Evolutionary conservation across 2,888 invertebrate species (phyloP).

Genomic region (Sesia apiformis): DNA sequence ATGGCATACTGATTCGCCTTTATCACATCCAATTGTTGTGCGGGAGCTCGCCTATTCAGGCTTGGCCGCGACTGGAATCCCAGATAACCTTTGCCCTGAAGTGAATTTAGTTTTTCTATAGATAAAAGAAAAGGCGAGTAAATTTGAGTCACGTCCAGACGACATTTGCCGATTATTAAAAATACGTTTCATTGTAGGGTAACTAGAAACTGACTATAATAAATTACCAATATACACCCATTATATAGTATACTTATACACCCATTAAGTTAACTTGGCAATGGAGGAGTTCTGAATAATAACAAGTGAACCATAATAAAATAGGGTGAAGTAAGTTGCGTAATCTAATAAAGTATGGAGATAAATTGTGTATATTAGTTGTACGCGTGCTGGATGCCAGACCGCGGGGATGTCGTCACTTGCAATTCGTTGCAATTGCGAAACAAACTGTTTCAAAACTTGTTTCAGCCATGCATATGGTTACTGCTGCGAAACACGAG

Average conservation of each 20-base stretch:
- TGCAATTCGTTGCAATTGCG: not conserved
- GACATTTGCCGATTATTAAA: constrained; percentile 1
- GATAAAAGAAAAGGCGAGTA: constrained; percentile 10
- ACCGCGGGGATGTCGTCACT: not conserved
- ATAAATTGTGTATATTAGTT: not conserved
- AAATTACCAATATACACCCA: not conserved
- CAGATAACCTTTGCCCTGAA: constrained; percentile 36
- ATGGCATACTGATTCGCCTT: constrained; percentile 35
- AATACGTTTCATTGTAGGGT: constrained; percentile 4
- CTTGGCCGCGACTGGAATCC: constrained; percentile 33
- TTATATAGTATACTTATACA: constrained; percentile 1
- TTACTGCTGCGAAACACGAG: too few relatives aligned
- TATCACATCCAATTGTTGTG: constrained; percentile 41
- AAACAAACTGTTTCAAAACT: not conserved
- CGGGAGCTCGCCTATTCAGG: constrained; percentile 31
- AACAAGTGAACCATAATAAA: not conserved
- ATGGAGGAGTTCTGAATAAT: not conserved
- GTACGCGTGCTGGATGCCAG: not conserved
- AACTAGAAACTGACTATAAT: not conserved
- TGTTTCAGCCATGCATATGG: not conserved
- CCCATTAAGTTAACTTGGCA: not conserved
- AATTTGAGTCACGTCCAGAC: constrained; percentile 15
- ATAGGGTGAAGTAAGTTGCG: not conserved
- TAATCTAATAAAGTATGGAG: not conserved
- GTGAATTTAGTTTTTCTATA: constrained; percentile 30